Evolutionary conservation across 1,140 invertebrate genomes (phyloP).

Genomic region (Matsumurasca onukii): DNA sequence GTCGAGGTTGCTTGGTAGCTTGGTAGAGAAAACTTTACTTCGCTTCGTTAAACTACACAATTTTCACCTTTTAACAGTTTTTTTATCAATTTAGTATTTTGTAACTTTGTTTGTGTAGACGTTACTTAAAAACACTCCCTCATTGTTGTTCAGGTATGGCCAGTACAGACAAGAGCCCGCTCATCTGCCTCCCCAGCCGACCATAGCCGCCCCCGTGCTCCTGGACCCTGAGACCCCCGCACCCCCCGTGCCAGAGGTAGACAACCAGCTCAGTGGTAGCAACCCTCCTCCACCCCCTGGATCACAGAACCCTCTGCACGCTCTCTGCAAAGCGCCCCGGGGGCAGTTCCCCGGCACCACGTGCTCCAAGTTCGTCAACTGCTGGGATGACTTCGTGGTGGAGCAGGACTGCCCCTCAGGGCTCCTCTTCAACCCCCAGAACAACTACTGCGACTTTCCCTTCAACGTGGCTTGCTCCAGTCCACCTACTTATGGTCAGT

Average conservation of each 20-base stretch:
- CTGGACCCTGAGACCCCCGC: neutral
- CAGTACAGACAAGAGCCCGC: neutral
- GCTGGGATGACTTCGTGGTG: conserved; percentile 65
- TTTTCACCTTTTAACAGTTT: too few relatives aligned
- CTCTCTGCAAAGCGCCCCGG: conserved; percentile 44
- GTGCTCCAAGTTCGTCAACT: conserved; percentile 66
- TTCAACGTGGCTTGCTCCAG: conserved; percentile 59
- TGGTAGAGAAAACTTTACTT: too few relatives aligned
- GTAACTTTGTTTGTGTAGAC: too few relatives aligned
- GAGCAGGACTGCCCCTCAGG: conserved; percentile 64
- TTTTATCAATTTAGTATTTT: too few relatives aligned
- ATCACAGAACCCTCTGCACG: conserved; percentile 4
- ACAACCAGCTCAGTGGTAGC: conserved; percentile 7
- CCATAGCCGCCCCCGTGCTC: neutral
- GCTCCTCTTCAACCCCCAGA: conserved; percentile 54
- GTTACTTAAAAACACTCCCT: too few relatives aligned
- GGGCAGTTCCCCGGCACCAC: conserved; percentile 61
- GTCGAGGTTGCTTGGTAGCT: too few relatives aligned
- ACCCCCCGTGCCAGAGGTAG: neutral
- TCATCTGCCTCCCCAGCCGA: neutral
- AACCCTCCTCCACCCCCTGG: conserved; percentile 28
- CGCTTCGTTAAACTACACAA: too few relatives aligned
- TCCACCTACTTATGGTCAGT: neutral
- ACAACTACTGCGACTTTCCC: conserved; percentile 60
- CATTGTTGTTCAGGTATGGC: too few relatives aligned